phyloP scores from a whole-genome alignment of 37 sponge, comb jelly and placozoan genomes.

The Eunapius fragilis region DNA sequence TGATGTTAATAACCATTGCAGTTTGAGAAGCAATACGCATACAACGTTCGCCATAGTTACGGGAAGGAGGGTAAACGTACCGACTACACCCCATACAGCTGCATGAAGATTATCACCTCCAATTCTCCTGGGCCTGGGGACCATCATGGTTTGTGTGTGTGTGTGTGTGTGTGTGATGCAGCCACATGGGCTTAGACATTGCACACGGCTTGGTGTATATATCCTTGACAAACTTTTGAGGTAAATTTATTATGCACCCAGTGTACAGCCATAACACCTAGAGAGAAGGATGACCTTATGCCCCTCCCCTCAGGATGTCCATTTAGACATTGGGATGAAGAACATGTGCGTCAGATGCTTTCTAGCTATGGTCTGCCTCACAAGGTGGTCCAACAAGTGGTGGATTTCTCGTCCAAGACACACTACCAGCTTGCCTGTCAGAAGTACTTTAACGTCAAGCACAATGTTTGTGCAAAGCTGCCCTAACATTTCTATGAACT shows the following conservation, averaged over 20 bases:
- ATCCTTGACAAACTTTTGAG: too few relatives aligned
- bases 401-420: constrained; percentile 55
- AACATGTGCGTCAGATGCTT: constrained; percentile 58
- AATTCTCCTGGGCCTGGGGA: constrained; percentile 87
- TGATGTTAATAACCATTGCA: constrained; percentile 10
- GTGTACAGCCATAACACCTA: background rate
- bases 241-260: too few relatives aligned
- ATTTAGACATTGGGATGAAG: constrained; percentile 85
- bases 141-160: constrained; percentile 71
- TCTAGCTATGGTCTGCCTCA: constrained; percentile 51
- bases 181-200: background rate
- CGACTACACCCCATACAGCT: constrained; percentile 93
- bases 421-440: constrained; percentile 96
- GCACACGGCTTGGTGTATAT: background rate
- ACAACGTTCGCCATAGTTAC: constrained; percentile 90
- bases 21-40: constrained; percentile 97
- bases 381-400: constrained; percentile 34
- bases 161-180: background rate
- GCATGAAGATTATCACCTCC: constrained; percentile 91
- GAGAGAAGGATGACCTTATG: too few relatives aligned
- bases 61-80: constrained; percentile 95
- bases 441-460: constrained; percentile 83
- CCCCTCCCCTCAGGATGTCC: constrained; percentile 78
- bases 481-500: background rate
- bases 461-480: constrained; percentile 16